Conservation (phyloP, 2,797 vertebrate species). For the Lepidocolaptes lacrymiger region DNA sequence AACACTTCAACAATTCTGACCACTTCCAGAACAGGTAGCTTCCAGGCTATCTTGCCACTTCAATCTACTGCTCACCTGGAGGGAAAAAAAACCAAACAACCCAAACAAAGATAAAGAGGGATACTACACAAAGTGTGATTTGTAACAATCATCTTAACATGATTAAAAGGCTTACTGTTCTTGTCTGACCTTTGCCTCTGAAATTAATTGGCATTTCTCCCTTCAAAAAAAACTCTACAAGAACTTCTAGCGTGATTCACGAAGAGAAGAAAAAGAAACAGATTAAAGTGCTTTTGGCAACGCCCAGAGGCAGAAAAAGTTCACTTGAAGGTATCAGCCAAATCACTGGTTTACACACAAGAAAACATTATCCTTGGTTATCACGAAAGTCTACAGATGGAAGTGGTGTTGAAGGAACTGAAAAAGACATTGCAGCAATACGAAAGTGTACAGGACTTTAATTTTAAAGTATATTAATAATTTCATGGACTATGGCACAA, state of each 20-base stretch:
- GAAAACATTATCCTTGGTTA: neutral
- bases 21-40: neutral
- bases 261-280: neutral
- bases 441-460: neutral
- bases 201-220: neutral
- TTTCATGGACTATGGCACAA: neutral
- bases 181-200: neutral
- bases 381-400: neutral
- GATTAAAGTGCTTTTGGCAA: neutral
- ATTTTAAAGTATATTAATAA: neutral
- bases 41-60: neutral
- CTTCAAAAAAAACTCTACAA: accelerated
- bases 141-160: neutral
- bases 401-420: neutral
- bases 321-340: neutral
- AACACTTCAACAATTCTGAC: neutral
- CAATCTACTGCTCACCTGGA: neutral
- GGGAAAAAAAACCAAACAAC: neutral
- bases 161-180: neutral
- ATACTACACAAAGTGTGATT: neutral
- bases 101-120: neutral
- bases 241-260: neutral
- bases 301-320: neutral
- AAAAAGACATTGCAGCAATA: neutral
- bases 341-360: neutral